These are phyloP conservation scores for Aphidoletes aphidimyza DNA, from an alignment of 2,888 invertebrate species.

Conservation along the genomic window DNA sequence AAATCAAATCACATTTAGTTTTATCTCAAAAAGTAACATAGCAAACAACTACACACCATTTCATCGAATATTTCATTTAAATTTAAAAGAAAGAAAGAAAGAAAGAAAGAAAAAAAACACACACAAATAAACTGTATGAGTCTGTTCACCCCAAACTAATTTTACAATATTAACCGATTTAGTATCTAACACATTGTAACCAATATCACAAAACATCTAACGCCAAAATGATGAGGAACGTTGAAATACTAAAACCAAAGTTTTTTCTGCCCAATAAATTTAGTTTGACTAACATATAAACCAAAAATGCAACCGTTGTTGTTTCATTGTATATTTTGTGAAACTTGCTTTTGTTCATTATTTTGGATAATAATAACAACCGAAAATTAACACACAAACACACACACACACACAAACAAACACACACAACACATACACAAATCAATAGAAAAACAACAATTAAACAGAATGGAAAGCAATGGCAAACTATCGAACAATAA, in stretches of 20 bases:
- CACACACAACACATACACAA: too few relatives aligned
- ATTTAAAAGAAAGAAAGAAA: not conserved
- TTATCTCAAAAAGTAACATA: too few relatives aligned
- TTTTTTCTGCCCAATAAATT: slow-evolving; percentile 70
- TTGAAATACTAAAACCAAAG: not conserved
- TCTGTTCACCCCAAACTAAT: not conserved
- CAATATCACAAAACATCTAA: not conserved
- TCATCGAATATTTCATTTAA: too few relatives aligned
- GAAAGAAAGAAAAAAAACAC: not conserved
- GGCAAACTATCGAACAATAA: not conserved
- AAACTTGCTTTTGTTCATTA: not conserved
- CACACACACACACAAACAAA: too few relatives aligned
- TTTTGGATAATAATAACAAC: not conserved
- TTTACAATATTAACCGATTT: not conserved
- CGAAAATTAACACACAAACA: not conserved
- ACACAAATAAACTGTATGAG: not conserved
- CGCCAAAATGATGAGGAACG: slow-evolving; percentile 37
- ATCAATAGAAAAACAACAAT: not conserved
- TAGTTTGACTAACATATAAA: slow-evolving; percentile 67
- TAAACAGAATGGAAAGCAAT: not conserved
- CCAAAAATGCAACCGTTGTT: slow-evolving; percentile 58
- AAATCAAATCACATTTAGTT: too few relatives aligned
- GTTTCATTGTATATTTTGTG: slow-evolving; percentile 50
- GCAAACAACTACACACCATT: too few relatives aligned
- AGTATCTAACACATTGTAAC: slow-evolving; percentile 18